Conservation (phyloP, 2,113 vertebrate genomes). For the Rhynchomys soricoides region DNA sequence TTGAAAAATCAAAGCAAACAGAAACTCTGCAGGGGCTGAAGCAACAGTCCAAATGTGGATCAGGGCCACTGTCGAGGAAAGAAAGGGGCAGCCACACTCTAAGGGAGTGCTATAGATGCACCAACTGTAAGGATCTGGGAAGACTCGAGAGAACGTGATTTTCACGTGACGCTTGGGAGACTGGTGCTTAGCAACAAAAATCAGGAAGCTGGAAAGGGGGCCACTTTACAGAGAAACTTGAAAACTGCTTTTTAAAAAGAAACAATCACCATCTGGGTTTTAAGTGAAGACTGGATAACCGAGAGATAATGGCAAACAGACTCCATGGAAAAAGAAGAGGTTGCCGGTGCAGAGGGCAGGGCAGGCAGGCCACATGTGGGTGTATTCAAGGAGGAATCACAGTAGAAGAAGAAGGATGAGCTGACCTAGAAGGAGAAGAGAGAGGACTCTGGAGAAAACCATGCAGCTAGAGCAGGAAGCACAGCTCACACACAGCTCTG, state of each 20-base stretch:
- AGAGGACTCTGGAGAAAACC: neutral
- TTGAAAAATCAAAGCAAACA: neutral
- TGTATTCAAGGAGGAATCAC: neutral
- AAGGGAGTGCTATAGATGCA: neutral
- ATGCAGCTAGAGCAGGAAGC: neutral
- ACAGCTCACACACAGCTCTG: neutral
- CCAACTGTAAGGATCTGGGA: neutral
- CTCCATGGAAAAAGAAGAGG: neutral
- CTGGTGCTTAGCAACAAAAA: neutral
- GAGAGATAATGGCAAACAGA: neutral
- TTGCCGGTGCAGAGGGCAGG: neutral
- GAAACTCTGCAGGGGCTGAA: neutral
- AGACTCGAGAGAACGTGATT: neutral
- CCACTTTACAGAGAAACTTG: neutral
- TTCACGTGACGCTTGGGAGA: neutral
- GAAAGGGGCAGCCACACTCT: neutral
- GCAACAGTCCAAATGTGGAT: neutral
- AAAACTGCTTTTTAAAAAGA: neutral
- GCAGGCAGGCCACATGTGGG: neutral
- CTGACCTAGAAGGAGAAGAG: neutral
- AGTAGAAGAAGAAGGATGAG: neutral
- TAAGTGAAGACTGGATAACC: slow-evolving; percentile 34
- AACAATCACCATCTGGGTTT: neutral
- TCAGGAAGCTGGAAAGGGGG: neutral
- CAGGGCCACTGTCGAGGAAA: neutral